These are phyloP conservation scores for Palythoa grandis DNA, from an alignment of 92 coral and sea anemone species.

Conservation along the genomic window DNA sequence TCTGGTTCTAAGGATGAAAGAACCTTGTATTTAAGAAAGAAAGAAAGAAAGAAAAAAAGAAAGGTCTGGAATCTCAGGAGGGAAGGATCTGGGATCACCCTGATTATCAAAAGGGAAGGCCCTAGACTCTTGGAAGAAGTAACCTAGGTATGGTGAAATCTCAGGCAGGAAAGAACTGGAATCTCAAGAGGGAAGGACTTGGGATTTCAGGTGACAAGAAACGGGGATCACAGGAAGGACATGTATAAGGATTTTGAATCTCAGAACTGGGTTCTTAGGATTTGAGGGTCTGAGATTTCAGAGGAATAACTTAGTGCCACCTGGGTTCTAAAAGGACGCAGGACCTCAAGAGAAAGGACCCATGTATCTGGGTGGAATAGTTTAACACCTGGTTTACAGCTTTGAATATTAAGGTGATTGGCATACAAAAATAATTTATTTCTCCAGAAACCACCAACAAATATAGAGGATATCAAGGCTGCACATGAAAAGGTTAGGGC, in stretches of 20 bases:
- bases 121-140: too few species aligned
- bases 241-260: too few species aligned
- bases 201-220: too few species aligned
- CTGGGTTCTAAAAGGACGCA: too few species aligned
- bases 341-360: too few species aligned
- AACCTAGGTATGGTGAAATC: neutral
- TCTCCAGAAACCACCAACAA: conserved; percentile 83
- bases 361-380: too few species aligned
- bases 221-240: too few species aligned
- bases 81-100: neutral
- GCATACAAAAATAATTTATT: neutral
- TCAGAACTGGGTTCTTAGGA: neutral
- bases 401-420: neutral
- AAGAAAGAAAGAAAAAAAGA: neutral
- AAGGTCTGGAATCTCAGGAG: neutral
- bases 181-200: neutral
- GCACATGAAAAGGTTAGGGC: conserved; percentile 68
- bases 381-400: neutral
- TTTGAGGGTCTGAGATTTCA: neutral
- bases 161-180: neutral
- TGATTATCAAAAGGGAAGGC: too few species aligned
- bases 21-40: neutral
- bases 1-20: neutral
- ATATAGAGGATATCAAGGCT: conserved; percentile 71
- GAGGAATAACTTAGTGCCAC: neutral